Percentiles rank a stretch among this genome's conserved stretches.
These are phyloP conservation scores for Cryptomyrus ogoouensis DNA, from an alignment of 2,113 vertebrate genomes.

Conservation along the genomic window DNA sequence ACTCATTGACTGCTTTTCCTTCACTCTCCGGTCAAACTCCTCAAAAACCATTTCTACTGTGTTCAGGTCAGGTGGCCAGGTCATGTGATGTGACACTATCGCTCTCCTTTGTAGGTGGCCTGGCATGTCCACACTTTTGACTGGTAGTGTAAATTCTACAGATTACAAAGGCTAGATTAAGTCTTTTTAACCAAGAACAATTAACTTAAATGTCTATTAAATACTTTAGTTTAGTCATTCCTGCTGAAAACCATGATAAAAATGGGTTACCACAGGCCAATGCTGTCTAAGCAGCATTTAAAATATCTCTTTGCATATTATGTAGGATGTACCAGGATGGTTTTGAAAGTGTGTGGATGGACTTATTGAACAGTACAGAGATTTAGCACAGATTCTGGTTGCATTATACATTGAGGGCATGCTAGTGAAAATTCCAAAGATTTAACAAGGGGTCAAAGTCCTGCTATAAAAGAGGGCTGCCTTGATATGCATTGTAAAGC, in stretches of 20 bases:
- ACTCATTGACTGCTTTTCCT: not conserved
- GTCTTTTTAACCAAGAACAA: not conserved
- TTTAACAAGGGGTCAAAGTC: not conserved
- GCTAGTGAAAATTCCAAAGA: not conserved
- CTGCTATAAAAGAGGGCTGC: not conserved
- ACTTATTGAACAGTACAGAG: not conserved
- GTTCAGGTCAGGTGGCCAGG: not conserved
- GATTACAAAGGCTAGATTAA: not conserved
- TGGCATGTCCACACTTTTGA: not conserved
- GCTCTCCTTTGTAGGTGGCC: not conserved
- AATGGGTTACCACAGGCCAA: not conserved
- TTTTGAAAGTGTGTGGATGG: not conserved
- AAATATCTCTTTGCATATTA: not conserved
- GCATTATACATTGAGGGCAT: not conserved
- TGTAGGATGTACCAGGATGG: not conserved
- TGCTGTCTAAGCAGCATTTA: not conserved
- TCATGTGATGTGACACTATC: not conserved
- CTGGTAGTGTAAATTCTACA: not conserved
- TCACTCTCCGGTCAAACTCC: not conserved
- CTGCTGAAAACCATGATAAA: not conserved
- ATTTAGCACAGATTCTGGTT: not conserved
- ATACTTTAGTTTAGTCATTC: not conserved
- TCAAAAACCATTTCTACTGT: not conserved
- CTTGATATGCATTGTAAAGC: not conserved
- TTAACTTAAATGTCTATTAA: not conserved